Conservation (phyloP, 2,888 invertebrate species). For the Hemaris fuciformis region DNA sequence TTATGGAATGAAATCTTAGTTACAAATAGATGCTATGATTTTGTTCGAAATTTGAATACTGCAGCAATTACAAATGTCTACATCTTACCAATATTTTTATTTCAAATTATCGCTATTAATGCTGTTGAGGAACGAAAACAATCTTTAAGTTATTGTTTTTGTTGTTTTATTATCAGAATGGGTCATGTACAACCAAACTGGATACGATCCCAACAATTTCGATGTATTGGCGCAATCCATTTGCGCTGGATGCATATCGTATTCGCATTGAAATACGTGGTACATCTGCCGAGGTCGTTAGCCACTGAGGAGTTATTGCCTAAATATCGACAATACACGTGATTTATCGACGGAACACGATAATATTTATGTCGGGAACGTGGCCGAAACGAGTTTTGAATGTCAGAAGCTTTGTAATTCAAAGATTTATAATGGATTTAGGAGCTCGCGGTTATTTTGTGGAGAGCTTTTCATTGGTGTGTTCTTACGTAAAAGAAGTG, state of each 20-base stretch:
- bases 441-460: background rate
- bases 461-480: too few relatives aligned
- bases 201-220: background rate
- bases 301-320: slow-evolving; percentile 8
- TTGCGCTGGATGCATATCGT: background rate
- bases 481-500: too few relatives aligned
- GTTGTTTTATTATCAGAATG: background rate
- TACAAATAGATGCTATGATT: too few relatives aligned
- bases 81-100: too few relatives aligned
- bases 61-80: too few relatives aligned
- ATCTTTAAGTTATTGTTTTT: background rate
- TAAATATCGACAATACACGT: slow-evolving; percentile 7
- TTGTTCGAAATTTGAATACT: too few relatives aligned
- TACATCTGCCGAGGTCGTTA: slow-evolving; percentile 1
- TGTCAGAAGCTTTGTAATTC: background rate
- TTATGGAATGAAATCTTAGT: too few relatives aligned
- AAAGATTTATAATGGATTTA: background rate
- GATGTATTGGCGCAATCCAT: background rate
- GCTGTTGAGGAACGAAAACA: too few relatives aligned
- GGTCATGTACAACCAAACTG: background rate
- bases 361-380: slow-evolving; percentile 7
- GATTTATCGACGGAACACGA: slow-evolving; percentile 10
- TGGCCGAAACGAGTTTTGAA: background rate
- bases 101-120: too few relatives aligned
- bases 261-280: background rate